Conservation (phyloP, 1,140 invertebrate genomes). For the Listronotus oregonensis region DNA sequence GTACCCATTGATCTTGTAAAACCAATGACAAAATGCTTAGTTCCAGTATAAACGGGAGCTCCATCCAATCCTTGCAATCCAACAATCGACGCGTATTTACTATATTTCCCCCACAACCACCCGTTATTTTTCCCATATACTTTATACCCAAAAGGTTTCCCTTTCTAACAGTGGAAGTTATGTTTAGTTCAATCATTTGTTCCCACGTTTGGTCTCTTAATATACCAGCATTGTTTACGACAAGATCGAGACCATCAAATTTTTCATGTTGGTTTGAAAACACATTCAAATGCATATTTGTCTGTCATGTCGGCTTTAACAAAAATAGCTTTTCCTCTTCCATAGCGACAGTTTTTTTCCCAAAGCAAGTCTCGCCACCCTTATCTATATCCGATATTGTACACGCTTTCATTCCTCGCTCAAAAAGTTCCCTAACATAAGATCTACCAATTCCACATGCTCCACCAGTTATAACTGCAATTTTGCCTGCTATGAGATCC, state of each 20-base stretch:
- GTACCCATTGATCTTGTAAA: slow-evolving; percentile 53
- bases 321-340: slow-evolving; percentile 10
- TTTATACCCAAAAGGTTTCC: slow-evolving; percentile 55
- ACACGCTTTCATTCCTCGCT: slow-evolving; percentile 10
- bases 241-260: not conserved
- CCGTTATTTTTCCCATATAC: slow-evolving; percentile 56
- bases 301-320: slow-evolving; percentile 10
- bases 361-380: not conserved
- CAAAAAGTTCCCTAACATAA: slow-evolving; percentile 12
- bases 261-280: slow-evolving; percentile 13
- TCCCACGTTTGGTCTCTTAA: slow-evolving; percentile 58
- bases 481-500: slow-evolving; percentile 6
- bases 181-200: slow-evolving; percentile 56
- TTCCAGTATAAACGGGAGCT: slow-evolving; percentile 57
- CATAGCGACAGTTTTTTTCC: slow-evolving; percentile 14
- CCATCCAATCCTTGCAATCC: slow-evolving; percentile 57
- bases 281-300: not conserved
- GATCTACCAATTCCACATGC: slow-evolving; percentile 13
- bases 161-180: slow-evolving; percentile 52
- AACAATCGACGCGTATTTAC: slow-evolving; percentile 57
- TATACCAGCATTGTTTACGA: slow-evolving; percentile 40
- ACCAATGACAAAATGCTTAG: slow-evolving; percentile 61
- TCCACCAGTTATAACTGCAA: slow-evolving; percentile 16
- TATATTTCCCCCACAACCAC: slow-evolving; percentile 54
- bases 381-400: slow-evolving; percentile 16